Evolutionary conservation across 35 echinoderm and acorn worm genomes (phyloP), one percentile per base, ranked within the genome.

Genomic region (Patiria miniata): DNA sequence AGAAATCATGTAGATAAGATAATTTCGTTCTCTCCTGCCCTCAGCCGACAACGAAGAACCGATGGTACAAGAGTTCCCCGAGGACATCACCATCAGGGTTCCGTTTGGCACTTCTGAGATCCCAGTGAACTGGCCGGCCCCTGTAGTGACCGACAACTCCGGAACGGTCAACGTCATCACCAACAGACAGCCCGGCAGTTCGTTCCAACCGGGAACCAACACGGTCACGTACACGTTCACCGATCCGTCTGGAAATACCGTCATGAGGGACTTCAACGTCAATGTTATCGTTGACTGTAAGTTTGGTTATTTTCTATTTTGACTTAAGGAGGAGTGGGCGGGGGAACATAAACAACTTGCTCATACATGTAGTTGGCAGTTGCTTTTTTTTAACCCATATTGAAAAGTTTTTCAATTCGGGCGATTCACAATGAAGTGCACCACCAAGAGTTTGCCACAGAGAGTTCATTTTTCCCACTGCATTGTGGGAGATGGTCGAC

Each of bases 121-220:
- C 16, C 32, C 51, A 32, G 82, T 92, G 7, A 89, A 57, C 15
- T 96, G 94, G 94, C n/a, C 37, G 26, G 82, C 81, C 50, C 94
- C 94, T 23, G 92, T 90, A 58, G 94, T 87, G 12, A 96, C 40
- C 22, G 94, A 96, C 89, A 88, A 92, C 77, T 93, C 92, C 37
- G 86, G 86, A 30, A 52, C 50, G 50, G 30, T 37, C 58, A 61
- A 50, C 32, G 15, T 34, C 38, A 84, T 60, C 39, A 18, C 52
- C 15, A 77, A 77, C 19, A 55, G 7, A 12, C 36, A 34, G 0
- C 80, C 88, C 19, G 88, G 88, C 19, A 69, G 83, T 39, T 9
- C 23, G 2, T 90, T 84, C 39, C 23, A 34, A 5, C 29, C 77
- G 12, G 88, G 88, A 16, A 73, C 65, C 38, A 86, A 56, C 29